These are phyloP conservation scores for Cotesia congregata DNA, from an alignment of 2,888 invertebrate genomes.

Conservation along the genomic window DNA sequence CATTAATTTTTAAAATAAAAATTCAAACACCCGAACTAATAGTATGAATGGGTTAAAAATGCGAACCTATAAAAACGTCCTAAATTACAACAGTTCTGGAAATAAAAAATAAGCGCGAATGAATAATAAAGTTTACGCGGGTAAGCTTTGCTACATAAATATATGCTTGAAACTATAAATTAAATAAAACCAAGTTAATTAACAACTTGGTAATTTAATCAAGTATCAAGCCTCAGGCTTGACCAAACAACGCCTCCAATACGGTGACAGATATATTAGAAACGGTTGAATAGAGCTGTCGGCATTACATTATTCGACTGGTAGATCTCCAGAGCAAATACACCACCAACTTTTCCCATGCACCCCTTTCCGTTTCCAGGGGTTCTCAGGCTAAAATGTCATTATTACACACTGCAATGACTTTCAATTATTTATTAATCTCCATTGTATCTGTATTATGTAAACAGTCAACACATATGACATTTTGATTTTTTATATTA, in stretches of 20 bases:
- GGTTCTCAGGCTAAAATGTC: conserved; percentile 47
- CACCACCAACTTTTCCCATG: conserved; percentile 69
- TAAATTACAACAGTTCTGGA: not conserved
- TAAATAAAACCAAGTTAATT: conserved; percentile 43
- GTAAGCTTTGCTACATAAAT: not conserved
- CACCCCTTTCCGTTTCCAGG: conserved; percentile 48
- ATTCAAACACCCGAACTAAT: no score
- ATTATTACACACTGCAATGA: conserved; percentile 8
- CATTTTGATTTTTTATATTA: not conserved
- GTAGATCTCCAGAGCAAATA: conserved; percentile 68
- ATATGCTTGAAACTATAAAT: not conserved
- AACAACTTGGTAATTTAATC: conserved; percentile 65
- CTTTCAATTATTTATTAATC: conserved; percentile 5
- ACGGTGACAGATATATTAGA: conserved; percentile 68
- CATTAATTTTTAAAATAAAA: no score
- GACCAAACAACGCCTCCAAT: conserved; percentile 54
- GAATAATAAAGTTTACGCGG: not conserved
- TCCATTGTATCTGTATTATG: not conserved
- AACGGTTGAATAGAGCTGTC: conserved; percentile 66
- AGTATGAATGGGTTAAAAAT: no score
- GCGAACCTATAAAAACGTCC: no score
- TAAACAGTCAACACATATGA: not conserved
- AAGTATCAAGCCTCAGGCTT: conserved; percentile 55
- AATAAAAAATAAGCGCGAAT: not conserved
- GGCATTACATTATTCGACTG: conserved; percentile 67